phyloP scores from a whole-genome alignment of 2,888 invertebrate genomes.

The Neuroscelio doddi region DNA sequence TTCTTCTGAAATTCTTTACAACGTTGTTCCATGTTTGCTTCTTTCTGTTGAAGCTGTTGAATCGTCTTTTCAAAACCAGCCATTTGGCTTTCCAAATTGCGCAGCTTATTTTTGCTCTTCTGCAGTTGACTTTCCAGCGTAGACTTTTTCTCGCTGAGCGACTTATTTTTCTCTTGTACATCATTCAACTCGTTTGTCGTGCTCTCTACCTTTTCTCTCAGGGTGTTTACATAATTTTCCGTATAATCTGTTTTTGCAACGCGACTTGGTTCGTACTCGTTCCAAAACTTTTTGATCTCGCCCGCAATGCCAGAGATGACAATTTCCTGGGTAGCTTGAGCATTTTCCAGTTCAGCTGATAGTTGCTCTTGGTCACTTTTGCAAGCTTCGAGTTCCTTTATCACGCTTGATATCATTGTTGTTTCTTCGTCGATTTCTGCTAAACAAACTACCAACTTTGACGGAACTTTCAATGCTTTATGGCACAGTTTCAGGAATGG shows the following conservation, averaged over 20 bases:
- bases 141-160: conserved; percentile 12
- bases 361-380: conserved; percentile 4
- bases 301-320: not conserved
- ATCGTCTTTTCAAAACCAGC: not conserved
- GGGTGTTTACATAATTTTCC: not conserved
- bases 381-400: not conserved
- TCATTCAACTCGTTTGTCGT: conserved; percentile 9
- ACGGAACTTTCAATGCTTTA: no score
- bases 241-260: not conserved
- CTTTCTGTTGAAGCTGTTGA: conserved; percentile 14
- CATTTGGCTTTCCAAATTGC: conserved; percentile 23
- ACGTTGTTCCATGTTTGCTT: conserved; percentile 11
- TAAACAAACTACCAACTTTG: no score
- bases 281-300: conserved; percentile 9
- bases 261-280: not conserved
- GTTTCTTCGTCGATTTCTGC: no score
- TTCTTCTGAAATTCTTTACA: conserved; percentile 18
- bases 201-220: conserved; percentile 1
- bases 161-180: conserved; percentile 10
- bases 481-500: no score
- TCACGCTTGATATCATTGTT: not conserved
- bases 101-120: conserved; percentile 13
- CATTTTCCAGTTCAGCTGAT: not conserved
- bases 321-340: conserved; percentile 8
- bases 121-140: conserved; percentile 19